phyloP scores from a whole-genome alignment of 2,888 invertebrate species.

The Cistogaster globosa region DNA sequence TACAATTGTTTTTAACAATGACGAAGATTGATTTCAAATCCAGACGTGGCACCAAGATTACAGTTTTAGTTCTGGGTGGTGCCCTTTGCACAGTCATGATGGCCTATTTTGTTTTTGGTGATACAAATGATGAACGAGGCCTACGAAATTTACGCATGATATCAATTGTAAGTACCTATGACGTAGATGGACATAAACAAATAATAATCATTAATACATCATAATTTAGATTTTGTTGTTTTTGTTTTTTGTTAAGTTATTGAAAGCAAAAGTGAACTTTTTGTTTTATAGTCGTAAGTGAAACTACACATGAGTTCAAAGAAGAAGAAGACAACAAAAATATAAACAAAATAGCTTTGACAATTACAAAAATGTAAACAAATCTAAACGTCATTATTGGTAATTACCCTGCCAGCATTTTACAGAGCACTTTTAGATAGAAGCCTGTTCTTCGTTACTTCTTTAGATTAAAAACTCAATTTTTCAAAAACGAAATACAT shows the following conservation, averaged over 20 bases:
- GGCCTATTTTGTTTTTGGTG: slow-evolving; percentile 82
- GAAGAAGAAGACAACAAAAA: neutral
- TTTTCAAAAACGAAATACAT: no score
- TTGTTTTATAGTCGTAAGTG: neutral
- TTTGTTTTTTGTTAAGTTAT: neutral
- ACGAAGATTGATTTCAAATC: slow-evolving; percentile 79
- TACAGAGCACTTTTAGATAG: no score
- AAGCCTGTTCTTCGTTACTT: no score
- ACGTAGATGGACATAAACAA: neutral
- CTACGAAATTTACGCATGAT: slow-evolving; percentile 81
- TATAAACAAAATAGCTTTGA: neutral
- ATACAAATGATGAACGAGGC: slow-evolving; percentile 81
- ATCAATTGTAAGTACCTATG: slow-evolving; percentile 80
- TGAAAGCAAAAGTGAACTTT: slow-evolving; percentile 21
- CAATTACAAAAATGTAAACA: slow-evolving; percentile 19
- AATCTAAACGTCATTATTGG: slow-evolving; percentile 28
- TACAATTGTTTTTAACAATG: slow-evolving; percentile 69
- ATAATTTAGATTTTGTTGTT: neutral
- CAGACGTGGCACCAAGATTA: slow-evolving; percentile 80
- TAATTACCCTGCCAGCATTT: no score
- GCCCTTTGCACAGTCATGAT: slow-evolving; percentile 80
- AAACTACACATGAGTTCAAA: neutral
- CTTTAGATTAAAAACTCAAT: no score
- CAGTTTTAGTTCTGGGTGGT: slow-evolving; percentile 80
- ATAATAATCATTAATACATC: slow-evolving; percentile 22